Conservation (phyloP, 2,888 invertebrate genomes). For the Melanchra persicariae region DNA sequence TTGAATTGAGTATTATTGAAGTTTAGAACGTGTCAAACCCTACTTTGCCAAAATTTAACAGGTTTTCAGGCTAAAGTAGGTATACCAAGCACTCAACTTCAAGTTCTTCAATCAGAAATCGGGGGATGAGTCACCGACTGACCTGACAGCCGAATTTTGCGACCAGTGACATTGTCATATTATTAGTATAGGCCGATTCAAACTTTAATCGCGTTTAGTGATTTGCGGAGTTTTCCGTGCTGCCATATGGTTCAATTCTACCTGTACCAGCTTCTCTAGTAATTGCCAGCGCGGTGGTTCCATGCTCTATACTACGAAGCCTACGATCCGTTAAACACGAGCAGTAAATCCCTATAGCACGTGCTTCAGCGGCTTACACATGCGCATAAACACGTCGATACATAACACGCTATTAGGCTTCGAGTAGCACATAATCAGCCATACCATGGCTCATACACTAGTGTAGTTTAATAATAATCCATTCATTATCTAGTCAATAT, state of each 20-base stretch:
- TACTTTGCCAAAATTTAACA: too few relatives aligned
- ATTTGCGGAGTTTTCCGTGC: too few relatives aligned
- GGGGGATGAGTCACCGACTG: too few relatives aligned
- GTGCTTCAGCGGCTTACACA: conserved; percentile 33
- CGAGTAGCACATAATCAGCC: conserved; percentile 37
- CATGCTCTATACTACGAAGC: conserved; percentile 1
- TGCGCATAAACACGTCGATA: conserved; percentile 45
- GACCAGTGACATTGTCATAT: too few relatives aligned
- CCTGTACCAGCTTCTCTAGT: not conserved
- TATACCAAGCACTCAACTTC: too few relatives aligned
- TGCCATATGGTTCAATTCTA: too few relatives aligned
- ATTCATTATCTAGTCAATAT: conserved; percentile 18
- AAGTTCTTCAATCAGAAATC: not conserved
- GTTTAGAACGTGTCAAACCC: too few relatives aligned
- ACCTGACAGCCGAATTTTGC: too few relatives aligned
- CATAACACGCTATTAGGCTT: conserved; percentile 29
- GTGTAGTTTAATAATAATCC: conserved; percentile 19
- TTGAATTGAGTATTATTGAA: too few relatives aligned
- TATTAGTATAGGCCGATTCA: too few relatives aligned
- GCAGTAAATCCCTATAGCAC: conserved; percentile 48
- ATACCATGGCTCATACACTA: conserved; percentile 45
- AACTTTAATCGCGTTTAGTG: too few relatives aligned
- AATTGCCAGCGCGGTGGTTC: not conserved
- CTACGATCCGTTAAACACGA: conserved; percentile 19
- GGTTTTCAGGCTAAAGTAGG: too few relatives aligned